Conservation (phyloP, 2,797 vertebrate species). For the Gobio occitaniae region DNA sequence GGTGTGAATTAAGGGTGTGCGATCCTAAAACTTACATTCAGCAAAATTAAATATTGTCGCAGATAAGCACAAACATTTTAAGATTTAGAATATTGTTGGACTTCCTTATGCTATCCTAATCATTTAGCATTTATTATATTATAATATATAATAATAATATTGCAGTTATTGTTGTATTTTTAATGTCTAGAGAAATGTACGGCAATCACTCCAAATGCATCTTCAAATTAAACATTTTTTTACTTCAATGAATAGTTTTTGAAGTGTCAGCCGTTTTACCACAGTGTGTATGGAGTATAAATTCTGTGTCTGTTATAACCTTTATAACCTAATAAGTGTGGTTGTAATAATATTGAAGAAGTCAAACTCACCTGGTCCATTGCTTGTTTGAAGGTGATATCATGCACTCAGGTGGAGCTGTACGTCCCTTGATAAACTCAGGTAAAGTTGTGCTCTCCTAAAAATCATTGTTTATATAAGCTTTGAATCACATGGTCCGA, state of each 20-base stretch:
- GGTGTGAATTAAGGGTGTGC: no score
- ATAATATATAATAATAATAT: no score
- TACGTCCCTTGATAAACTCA: neutral
- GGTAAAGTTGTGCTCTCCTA: neutral
- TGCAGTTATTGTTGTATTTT: no score
- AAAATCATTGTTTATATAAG: neutral
- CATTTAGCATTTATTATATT: neutral
- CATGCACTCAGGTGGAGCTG: neutral
- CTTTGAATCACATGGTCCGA: neutral
- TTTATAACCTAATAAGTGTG: neutral
- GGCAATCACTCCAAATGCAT: neutral
- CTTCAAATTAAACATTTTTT: neutral
- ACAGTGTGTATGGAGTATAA: neutral
- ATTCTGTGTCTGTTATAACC: neutral
- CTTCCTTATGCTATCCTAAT: neutral
- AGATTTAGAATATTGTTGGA: neutral
- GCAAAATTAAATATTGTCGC: neutral
- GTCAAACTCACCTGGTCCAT: conserved; percentile 23
- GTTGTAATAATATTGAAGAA: neutral
- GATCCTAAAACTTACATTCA: neutral
- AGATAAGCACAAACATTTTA: neutral
- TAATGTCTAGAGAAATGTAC: neutral
- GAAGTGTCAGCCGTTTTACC: neutral
- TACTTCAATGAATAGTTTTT: neutral
- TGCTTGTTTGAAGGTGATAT: neutral